phyloP scores from a whole-genome alignment of 1,140 invertebrate species.

The Batillaria attramentaria region DNA sequence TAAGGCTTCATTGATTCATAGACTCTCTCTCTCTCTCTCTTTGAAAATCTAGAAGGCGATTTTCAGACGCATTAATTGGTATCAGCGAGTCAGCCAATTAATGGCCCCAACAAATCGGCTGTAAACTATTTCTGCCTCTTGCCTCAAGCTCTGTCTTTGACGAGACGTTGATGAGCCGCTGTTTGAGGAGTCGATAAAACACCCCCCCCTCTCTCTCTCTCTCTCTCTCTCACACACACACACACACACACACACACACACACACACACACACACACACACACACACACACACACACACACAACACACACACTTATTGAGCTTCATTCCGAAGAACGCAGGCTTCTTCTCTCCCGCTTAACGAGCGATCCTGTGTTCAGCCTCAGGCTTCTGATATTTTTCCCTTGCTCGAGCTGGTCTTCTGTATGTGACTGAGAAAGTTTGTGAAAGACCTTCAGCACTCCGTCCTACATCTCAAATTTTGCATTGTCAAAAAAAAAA shows the following conservation, averaged over 20 bases:
- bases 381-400: not conserved
- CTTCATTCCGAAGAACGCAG: not conserved
- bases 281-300: conserved; percentile 2
- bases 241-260: not conserved
- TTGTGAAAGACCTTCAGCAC: not conserved
- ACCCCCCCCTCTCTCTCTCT: not conserved
- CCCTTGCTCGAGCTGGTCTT: not conserved
- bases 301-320: not conserved
- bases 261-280: conserved; percentile 2
- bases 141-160: too few species aligned
- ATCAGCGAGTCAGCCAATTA: not conserved
- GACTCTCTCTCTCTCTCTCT: too few species aligned
- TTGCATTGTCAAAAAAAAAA: too few species aligned
- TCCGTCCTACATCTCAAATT: too few species aligned
- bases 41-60: too few species aligned
- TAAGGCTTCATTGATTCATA: too few species aligned
- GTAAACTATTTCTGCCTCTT: too few species aligned
- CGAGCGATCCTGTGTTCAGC: too few species aligned
- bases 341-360: not conserved
- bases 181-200: not conserved
- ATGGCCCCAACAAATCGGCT: too few species aligned
- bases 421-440: not conserved
- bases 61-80: too few species aligned
- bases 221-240: not conserved
- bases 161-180: too few species aligned